Base-by-base conservation (phyloP, 2,888 invertebrate species). In the Eristalinus sepulchralis region DNA sequence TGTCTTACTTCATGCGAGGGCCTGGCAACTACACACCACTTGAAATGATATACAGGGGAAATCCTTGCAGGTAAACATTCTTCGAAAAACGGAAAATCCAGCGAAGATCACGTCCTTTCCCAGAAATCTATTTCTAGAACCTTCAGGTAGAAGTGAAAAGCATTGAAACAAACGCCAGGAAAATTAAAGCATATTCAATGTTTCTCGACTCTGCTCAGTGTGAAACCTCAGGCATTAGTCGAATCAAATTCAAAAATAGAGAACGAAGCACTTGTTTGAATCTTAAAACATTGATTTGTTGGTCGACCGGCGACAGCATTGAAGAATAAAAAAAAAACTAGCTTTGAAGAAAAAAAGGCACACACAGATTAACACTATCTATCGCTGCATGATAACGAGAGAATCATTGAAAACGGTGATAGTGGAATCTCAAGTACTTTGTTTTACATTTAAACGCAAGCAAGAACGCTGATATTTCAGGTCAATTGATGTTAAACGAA, bases 401-500 rank as follows among this genome's bases (percentile, higher is more conserved):
- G 17, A 11, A 17, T 13, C 17, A 64, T 64, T 66, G 13, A 34
- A 64, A 66, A 22, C 33, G 20, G 11, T 84, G 76, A 84, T 84
- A 81, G 67, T 27, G 47, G 62, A 17, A 17, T 36, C 55, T 27
- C 31, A 20, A 47, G 22, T 47, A 70, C 31, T 27, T 68, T 78
- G 24, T 55, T 70, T 66, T 47, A 47, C n/a, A 11, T n/a, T 22
- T 24, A 2, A 11, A 27, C 27, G 9, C 36, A 34, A 72, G 59
- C 59, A 62, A 62, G 3, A 39, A 6, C 2, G 1, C 13, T 33
- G 55, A 71, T 57, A 62, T 59, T 75, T 63, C 59, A 84, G 80
- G 84, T 84, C 84, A 84, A 84, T 76, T 73, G 33, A 68, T 77
- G 77, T 77, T 85, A 81, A 77, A 81, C 68, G 34, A 39, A 31